Percentiles rank a stretch among this genome's conserved stretches.
Conservation (phyloP, 92 coral and sea anemone genomes). For the Epizoanthus ramosus region DNA sequence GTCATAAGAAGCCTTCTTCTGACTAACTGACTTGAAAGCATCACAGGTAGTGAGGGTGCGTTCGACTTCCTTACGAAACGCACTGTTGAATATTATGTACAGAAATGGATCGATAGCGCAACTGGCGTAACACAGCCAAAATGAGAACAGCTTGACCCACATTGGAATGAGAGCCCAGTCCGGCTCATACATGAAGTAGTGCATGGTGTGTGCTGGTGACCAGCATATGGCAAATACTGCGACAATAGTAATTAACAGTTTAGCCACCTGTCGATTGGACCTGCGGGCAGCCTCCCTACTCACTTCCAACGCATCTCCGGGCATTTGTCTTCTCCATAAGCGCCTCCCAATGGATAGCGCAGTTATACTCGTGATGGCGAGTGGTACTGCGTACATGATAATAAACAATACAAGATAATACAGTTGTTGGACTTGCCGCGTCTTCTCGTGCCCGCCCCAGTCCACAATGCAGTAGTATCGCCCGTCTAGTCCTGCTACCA, state of each 20-base stretch:
- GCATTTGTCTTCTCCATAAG: conserved; percentile 65
- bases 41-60: background rate
- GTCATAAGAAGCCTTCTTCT: background rate
- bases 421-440: conserved; percentile 46
- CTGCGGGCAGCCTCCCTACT: conserved; percentile 35
- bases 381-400: conserved; percentile 61
- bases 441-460: conserved; percentile 44
- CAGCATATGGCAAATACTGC: conserved; percentile 68
- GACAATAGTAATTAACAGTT: conserved; percentile 66
- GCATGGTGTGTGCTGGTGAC: conserved; percentile 78
- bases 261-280: conserved; percentile 63
- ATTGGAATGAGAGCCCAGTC: conserved; percentile 31
- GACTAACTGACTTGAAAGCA: background rate
- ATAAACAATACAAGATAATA: conserved; percentile 60
- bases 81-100: conserved; percentile 34
- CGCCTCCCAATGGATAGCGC: conserved; percentile 56
- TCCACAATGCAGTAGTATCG: conserved; percentile 58
- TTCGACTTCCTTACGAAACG: conserved; percentile 44
- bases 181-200: conserved; percentile 46
- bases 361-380: conserved; percentile 52
- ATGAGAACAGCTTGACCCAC: conserved; percentile 53
- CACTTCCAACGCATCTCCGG: conserved; percentile 41
- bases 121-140: conserved; percentile 75
- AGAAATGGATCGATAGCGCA: conserved; percentile 77
- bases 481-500: conserved; percentile 27